Conservation (phyloP, 2,888 invertebrate genomes). For the Eupeodes latifasciatus region DNA sequence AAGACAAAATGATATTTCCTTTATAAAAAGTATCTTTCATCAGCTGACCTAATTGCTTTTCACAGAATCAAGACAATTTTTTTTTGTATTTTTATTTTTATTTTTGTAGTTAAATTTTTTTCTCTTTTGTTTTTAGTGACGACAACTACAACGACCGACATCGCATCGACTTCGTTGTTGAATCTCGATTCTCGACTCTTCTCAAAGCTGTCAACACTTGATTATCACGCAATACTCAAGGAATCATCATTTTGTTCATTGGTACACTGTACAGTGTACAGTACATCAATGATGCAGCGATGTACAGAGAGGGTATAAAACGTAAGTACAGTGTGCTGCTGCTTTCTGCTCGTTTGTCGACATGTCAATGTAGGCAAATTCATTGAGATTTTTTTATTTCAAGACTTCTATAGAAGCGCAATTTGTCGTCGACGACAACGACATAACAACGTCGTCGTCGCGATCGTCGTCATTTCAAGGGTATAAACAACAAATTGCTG, state of each 20-base stretch:
- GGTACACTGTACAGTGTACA: conserved; percentile 12
- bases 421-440: conserved; percentile 62
- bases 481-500: conserved; percentile 68
- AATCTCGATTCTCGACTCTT: conserved; percentile 32
- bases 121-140: conserved; percentile 15
- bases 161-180: conserved; percentile 16
- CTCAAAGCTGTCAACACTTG: conserved; percentile 59
- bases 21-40: conserved; percentile 67
- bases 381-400: conserved; percentile 37
- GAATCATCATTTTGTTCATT: conserved; percentile 38
- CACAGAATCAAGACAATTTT: conserved; percentile 49
- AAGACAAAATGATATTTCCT: conserved; percentile 53
- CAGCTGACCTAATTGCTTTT: conserved; percentile 73
- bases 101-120: not conserved
- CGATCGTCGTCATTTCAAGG: conserved; percentile 50
- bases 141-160: conserved; percentile 27
- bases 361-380: conserved; percentile 63
- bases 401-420: conserved; percentile 30
- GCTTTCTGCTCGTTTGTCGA: not conserved
- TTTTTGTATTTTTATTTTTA: conserved; percentile 26
- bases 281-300: not conserved
- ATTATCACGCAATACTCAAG: conserved; percentile 68
- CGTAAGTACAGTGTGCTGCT: not conserved
- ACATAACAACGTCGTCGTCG: not conserved
- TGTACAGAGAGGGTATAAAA: not conserved